Conservation (phyloP, 2,113 vertebrate species). For the Sceloporus tristichus region DNA sequence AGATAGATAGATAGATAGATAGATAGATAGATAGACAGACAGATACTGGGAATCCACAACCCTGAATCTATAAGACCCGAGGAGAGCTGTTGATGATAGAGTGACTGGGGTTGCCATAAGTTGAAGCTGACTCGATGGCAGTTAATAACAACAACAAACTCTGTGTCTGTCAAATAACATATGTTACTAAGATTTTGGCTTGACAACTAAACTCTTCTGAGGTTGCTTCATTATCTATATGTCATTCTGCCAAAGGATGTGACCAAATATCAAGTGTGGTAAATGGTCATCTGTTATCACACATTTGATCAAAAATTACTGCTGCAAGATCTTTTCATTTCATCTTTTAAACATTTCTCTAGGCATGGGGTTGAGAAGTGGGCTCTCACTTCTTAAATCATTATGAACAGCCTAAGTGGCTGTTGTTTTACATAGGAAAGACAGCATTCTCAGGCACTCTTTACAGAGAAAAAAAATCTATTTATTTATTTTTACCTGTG, state of each 20-base stretch:
- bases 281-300: neutral
- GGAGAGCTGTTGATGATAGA: too few relatives aligned
- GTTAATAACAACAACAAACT: neutral
- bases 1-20: too few relatives aligned
- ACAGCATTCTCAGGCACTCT: neutral
- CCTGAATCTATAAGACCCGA: too few relatives aligned
- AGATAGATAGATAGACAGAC: too few relatives aligned
- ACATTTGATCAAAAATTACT: neutral
- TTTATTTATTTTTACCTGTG: slow-evolving; percentile 83
- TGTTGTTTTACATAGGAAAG: neutral
- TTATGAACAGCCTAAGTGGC: neutral
- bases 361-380: neutral
- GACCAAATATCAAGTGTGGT: neutral
- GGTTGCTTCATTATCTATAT: neutral
- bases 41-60: too few relatives aligned
- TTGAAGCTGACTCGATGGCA: too few relatives aligned
- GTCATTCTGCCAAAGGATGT: neutral
- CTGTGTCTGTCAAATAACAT: neutral
- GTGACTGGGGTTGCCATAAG: too few relatives aligned
- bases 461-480: neutral
- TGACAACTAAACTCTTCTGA: neutral
- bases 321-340: neutral
- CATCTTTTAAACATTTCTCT: neutral
- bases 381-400: neutral
- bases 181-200: neutral